Base-by-base conservation (phyloP, 1,140 invertebrate genomes). In the Hypothenemus hampei region DNA sequence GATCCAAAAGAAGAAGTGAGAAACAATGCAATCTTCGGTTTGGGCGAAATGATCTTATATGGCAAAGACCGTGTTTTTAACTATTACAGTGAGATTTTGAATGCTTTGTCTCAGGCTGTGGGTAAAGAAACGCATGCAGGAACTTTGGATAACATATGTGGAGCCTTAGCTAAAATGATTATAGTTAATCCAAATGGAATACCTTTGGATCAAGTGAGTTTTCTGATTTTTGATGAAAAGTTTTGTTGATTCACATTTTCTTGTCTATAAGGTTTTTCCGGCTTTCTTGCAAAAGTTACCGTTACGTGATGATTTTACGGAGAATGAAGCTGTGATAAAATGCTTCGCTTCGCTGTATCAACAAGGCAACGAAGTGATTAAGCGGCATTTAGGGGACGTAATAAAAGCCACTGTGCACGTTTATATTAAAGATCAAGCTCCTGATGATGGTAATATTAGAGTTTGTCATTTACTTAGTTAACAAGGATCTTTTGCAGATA, bases 71-170 rank as follows among this genome's bases (percentile, higher is more conserved):
- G 35, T 35, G 48, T 63, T 46, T 65, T 58, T 50, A 83, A 82
- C 40, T 73, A 79, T 59, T 87, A 83, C 65, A 64, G 72, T 15
- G 71, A 77, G 16, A 83, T 90, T 61, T 66, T 91, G 8, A 78
- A 82, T 69, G 68, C 75, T 3, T 68, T 91, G 11, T 86, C 86
- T 4, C 67, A 72, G n/a, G 73, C 78, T 1, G 75, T 89, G 37
- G 66, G 71, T 15, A 78, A 77, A 58, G 87, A 89, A 67, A 73
- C 70, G 1, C 75, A 83, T 61, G 69, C 72, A 0, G 73, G 81
- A 20, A 81, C 81, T 1, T 67, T 85, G 20, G 88, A 91, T 64
- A 91, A 91, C 64, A 81, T 89, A 50, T 85, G 86, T 69, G 87
- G 85, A 48, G 86, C 87, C 13, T 76, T 88, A 26, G 83, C 86